phyloP scores from a whole-genome alignment of 2,888 invertebrate species.

The Pristionchus japonicus region DNA sequence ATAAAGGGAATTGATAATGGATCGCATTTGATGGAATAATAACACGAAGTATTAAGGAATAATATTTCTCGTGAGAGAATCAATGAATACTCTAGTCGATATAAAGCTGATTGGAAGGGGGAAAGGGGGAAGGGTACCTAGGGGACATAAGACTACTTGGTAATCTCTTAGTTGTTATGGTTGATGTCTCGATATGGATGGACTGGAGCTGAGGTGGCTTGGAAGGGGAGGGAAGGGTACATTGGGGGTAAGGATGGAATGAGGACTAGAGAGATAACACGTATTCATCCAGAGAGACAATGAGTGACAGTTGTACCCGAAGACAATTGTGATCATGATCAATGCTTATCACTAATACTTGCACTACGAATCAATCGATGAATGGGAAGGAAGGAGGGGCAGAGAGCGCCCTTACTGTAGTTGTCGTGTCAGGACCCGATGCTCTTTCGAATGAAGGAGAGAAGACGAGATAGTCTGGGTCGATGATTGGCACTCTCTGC shows the following conservation, averaged over 20 bases:
- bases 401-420: neutral
- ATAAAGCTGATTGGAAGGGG: neutral
- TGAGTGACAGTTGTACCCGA: neutral
- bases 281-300: neutral
- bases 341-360: slow-evolving; percentile 9
- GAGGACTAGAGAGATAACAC: slow-evolving; percentile 30
- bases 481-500: slow-evolving; percentile 39
- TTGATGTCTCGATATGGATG: neutral
- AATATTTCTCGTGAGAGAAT: slow-evolving; percentile 2
- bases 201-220: neutral
- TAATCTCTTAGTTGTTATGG: slow-evolving; percentile 27
- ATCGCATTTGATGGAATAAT: slow-evolving; percentile 39
- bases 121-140: neutral
- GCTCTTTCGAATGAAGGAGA: slow-evolving; percentile 43
- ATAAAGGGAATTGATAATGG: slow-evolving; percentile 24
- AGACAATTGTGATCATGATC: neutral
- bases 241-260: slow-evolving; percentile 6
- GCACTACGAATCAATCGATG: slow-evolving; percentile 35
- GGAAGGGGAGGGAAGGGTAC: neutral
- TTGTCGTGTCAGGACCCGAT: slow-evolving; percentile 44
- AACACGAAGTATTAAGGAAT: neutral
- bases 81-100: slow-evolving; percentile 32
- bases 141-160: slow-evolving; percentile 11
- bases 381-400: neutral
- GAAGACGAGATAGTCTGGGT: slow-evolving; percentile 40